Evolutionary conservation across 2,888 invertebrate species (phyloP), one percentile per base, ranked within the genome.

Genomic region (Drosophila maculinotata): DNA sequence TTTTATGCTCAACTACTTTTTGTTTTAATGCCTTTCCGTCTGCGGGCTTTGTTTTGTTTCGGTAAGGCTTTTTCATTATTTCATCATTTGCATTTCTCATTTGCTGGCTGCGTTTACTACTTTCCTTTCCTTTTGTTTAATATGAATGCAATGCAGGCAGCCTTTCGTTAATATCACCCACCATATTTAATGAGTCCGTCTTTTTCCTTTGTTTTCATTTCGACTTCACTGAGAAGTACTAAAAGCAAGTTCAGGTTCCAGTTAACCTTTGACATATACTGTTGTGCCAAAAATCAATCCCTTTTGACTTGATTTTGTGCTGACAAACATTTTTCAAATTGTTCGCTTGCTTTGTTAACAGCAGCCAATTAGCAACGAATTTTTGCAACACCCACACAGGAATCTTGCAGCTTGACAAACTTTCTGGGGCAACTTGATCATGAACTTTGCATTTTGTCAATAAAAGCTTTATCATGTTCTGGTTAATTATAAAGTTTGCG

Each of bases 51-150:
- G 60, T 75, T 69, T 69, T 73, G 56, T 53, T 69, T 76, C 68
- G 48, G 47, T 44, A 45, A 63, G 69, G 60, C 73, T 76, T 56
- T 65, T 62, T 75, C 68, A 81, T 84, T 75, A 78, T 73, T 72
- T 72, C 71, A 49, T 81, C 87, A 81, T 86, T 81, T 81, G 77
- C 80, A 81, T 86, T 83, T 81, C 80, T 67, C 80, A 86, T 81
- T 76, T 77, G 51, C 52, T 17, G 41, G 10, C 14, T n/a, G n/a
- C n/a, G n/a, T 41, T 28, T 36, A 30, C 35, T 9, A 30, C 33
- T 38, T 38, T 53, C 4, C 23, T 14, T 26, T 12, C 23, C 28
- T 1, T 39, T 17, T 20, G 6, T n/a, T 20, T 20, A 14, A 6
- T 30, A 23, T 15, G 9, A 17, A 12, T 2, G 6, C 6, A 2